Evolutionary conservation across 2,797 vertebrate genomes (phyloP).

Genomic region (Heteromormyrus szaboi): DNA sequence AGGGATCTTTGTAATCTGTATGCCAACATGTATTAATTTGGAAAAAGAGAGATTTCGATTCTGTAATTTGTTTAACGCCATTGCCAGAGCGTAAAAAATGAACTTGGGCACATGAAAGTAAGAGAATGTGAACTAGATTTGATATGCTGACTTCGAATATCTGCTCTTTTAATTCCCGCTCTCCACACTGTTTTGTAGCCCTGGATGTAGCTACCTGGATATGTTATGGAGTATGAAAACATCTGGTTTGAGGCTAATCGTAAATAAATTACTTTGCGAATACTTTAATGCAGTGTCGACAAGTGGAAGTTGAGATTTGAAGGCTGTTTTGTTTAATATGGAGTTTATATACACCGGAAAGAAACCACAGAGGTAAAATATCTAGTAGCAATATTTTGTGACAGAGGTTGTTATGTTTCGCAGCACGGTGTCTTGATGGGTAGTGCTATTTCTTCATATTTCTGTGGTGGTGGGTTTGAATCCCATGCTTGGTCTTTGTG

Average conservation of each 20-base stretch:
- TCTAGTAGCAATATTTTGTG: not conserved
- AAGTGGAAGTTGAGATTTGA: not conserved
- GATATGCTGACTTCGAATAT: not conserved
- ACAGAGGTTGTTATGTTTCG: not conserved
- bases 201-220: not conserved
- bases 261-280: not conserved
- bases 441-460: not conserved
- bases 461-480: not conserved
- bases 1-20: not conserved
- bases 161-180: constrained; percentile 24
- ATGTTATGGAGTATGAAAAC: not conserved
- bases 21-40: not conserved
- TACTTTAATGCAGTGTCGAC: not conserved
- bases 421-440: not conserved
- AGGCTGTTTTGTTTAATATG: not conserved
- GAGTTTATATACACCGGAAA: not conserved
- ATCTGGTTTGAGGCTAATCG: not conserved
- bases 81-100: constrained; percentile 11
- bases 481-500: not conserved
- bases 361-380: not conserved
- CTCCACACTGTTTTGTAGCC: not conserved
- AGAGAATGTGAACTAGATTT: not conserved
- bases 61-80: not conserved
- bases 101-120: not conserved
- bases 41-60: not conserved